Evolutionary conservation across 2,888 invertebrate genomes (phyloP), one percentile per base, ranked within the genome.

Genomic region (Mesodorylaimus sp.): DNA sequence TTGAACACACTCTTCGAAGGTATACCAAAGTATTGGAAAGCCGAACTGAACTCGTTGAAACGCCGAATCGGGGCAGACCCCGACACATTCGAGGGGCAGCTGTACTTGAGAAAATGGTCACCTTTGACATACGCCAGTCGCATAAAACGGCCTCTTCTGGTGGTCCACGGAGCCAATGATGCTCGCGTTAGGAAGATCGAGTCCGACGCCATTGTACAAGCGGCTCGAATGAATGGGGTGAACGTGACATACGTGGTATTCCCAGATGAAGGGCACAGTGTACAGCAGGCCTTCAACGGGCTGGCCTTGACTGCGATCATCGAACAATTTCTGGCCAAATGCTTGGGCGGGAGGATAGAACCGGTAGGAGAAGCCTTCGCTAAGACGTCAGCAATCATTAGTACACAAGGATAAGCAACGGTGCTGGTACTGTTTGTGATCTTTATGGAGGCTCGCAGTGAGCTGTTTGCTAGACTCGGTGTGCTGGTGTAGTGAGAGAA

Each of bases 141-240:
- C 21, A 32, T 46, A 3, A 2, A 59, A 10, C 10, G 59, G 29
- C 63, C 64, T 16, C 52, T 63, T 24, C 55, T 63, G 53, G 60
- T 63, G 32, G 58, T 61, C 32, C 64, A 63, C 53, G 62, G 63
- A 24, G 56, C 61, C 43, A 63, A 63, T 51, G 63, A 63, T 53
- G 61, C 62, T 16, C 57, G 63, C 10, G 32, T 32, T 32, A 32
- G 32, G 10, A 32, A 32, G 16, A 16, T 13, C 32, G 10, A 32
- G 16, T 32, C 32, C 10, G 32, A 32, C 10, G 32, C 10, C 10
- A 32, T 32, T 10, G 32, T 32, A 10, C 10, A 32, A 32, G 45
- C 21, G 45, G 13, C n/a, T n/a, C 28, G 28, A n/a, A 45, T 27
- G 28, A 26, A 10, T 13, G 10, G 19, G 5, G 5, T 43, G 10